Evolutionary conservation across 2,797 vertebrate species (phyloP).

Genomic region (Cossypha polioptera): DNA sequence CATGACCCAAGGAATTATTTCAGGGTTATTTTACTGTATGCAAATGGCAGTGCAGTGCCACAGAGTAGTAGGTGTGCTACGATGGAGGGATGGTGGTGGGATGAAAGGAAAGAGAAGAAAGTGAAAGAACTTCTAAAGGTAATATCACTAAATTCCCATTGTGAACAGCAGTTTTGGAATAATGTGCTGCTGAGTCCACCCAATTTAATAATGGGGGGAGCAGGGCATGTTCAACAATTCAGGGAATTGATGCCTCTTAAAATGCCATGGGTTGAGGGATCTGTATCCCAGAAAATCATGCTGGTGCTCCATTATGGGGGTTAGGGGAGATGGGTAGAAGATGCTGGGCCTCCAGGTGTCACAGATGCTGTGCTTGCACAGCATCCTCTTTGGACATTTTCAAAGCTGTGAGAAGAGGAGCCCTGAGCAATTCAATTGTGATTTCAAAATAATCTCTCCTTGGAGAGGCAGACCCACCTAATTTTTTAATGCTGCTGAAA

Average conservation of each 20-base stretch:
- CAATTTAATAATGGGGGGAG: accelerated
- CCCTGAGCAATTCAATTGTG: not conserved
- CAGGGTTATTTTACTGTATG: not conserved
- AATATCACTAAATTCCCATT: not conserved
- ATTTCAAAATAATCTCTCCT: not conserved
- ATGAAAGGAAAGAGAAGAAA: not conserved
- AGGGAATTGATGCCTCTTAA: not conserved
- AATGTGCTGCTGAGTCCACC: not conserved
- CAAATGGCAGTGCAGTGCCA: not conserved
- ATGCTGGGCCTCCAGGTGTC: not conserved
- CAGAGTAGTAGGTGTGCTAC: not conserved
- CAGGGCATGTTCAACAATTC: accelerated
- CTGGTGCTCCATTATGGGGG: not conserved
- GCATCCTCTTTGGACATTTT: not conserved
- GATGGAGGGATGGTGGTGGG: not conserved
- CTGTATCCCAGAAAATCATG: not conserved
- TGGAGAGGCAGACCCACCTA: not conserved
- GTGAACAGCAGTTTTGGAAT: not conserved
- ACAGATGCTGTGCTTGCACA: not conserved
- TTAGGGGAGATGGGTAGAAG: not conserved
- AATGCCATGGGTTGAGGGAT: not conserved
- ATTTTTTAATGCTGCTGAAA: not conserved
- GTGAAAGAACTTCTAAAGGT: not conserved
- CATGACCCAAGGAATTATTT: not conserved
- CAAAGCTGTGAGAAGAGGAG: not conserved